Base-by-base conservation (phyloP, 2,797 vertebrate species). In the Lerista edwardsae region DNA sequence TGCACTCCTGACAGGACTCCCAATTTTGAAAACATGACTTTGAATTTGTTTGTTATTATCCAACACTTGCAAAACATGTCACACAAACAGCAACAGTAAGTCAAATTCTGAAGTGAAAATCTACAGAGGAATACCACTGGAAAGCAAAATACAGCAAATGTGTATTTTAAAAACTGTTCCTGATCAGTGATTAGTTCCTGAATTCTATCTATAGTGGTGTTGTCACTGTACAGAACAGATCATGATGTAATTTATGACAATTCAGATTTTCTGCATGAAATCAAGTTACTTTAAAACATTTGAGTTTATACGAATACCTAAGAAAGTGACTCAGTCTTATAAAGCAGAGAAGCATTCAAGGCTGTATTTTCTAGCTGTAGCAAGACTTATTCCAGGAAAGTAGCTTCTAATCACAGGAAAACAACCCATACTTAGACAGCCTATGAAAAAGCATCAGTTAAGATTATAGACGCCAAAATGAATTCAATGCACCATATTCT, bases 31-130 rank as follows among this genome's bases (percentile, higher is more conserved):
- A 39, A 64, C 11, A 9, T 55, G 25, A 36, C 51, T 71, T 29
- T 69, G 7, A 27, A 89, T 86, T 85, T 0, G 0, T 7, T 0
- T 85, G 59, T 86, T 59, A 91, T 88, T 88, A 93, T 51, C 69
- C 21, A 64, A 62, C 82, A 6, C 75, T 86, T 79, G 29, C 75
- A 84, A 59, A 90, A 85, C 90, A 91, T 92, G 84, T 0, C 71
- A 90, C 87, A 88, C 83, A 85, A 83, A 90, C 64, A 79, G 62
- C 31, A 62, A 71, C 27, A 86, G 59, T 79, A 91, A 90, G 73
- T 75, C 71, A 86, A 88, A 80, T 72, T 83, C 36, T 61, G 9
- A 25, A 78, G 19, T 78, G 69, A 85, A 92, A 91, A 69, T 27
- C 27, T 75, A 75, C 23, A 76, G 3, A 86, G 75, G 83, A 19